Percentiles rank a stretch among this genome's conserved stretches.
These are phyloP conservation scores for Nomada flava DNA, from an alignment of 2,888 invertebrate species.

Conservation along the genomic window DNA sequence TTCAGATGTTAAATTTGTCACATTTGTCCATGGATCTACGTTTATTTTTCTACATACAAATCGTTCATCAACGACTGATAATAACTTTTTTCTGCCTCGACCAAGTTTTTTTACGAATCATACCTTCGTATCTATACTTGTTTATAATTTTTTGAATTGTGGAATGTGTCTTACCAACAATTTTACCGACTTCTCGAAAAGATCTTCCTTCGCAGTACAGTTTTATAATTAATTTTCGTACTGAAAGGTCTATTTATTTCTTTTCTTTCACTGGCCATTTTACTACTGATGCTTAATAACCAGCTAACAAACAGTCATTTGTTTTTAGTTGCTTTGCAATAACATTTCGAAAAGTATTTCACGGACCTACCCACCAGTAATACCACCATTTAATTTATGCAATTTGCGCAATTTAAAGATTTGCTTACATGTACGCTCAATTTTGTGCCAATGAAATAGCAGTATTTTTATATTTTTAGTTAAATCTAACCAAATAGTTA, in stretches of 20 bases:
- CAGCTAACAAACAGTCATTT: neutral
- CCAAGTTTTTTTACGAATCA: slow-evolving; percentile 6
- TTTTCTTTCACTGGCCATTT: slow-evolving; percentile 1
- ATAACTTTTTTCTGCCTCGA: neutral
- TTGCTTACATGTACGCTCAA: neutral
- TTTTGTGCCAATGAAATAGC: slow-evolving; percentile 7
- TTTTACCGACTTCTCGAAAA: neutral
- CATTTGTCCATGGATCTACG: neutral
- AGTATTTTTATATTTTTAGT: neutral
- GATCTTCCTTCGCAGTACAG: slow-evolving; percentile 8
- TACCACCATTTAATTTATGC: slow-evolving; percentile 1
- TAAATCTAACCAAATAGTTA: neutral
- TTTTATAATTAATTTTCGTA: slow-evolving; percentile 24
- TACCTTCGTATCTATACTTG: slow-evolving; percentile 4
- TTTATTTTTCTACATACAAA: neutral
- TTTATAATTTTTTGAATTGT: slow-evolving; percentile 13
- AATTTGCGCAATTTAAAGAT: neutral
- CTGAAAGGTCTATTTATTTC: neutral
- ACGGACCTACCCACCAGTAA: neutral
- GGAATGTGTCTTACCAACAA: neutral
- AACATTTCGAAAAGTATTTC: neutral
- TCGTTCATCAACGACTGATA: too few relatives aligned
- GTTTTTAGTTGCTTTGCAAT: slow-evolving; percentile 6
- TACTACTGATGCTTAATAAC: slow-evolving; percentile 2
- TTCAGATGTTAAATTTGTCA: slow-evolving; percentile 1